These are phyloP conservation scores for Monodelphis domestica DNA, from an alignment of 2,797 vertebrate genomes.

Conservation along the genomic window DNA sequence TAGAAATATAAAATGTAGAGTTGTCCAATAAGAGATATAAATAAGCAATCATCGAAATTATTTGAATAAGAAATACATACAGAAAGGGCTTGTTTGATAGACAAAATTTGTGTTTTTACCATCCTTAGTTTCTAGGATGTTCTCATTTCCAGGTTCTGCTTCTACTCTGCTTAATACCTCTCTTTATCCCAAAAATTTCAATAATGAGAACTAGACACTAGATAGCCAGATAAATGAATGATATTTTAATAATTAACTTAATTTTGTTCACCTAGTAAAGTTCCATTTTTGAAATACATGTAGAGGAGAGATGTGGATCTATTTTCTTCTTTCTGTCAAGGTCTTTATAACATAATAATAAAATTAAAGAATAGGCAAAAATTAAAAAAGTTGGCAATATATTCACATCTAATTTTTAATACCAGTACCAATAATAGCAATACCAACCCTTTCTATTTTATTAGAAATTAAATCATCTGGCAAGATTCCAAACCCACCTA, in stretches of 20 bases:
- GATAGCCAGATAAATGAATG: background rate
- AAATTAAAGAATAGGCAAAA: background rate
- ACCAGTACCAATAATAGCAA: constrained; percentile 41
- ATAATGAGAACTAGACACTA: background rate
- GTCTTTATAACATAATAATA: background rate
- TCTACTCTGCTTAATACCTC: background rate
- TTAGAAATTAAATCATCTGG: background rate
- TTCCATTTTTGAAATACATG: background rate
- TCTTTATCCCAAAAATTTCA: background rate
- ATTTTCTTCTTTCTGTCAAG: background rate
- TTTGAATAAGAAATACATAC: background rate
- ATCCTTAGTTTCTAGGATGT: background rate
- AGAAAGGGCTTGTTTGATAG: background rate
- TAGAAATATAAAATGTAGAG: background rate
- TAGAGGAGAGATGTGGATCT: background rate
- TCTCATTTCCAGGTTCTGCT: background rate
- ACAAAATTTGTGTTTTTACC: background rate
- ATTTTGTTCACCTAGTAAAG: background rate
- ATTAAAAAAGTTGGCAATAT: background rate
- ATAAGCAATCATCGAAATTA: background rate
- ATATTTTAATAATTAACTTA: background rate
- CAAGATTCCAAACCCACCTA: background rate
- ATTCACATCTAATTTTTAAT: background rate
- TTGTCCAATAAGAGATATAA: background rate
- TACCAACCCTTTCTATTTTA: background rate